Base-by-base conservation (phyloP, 1,140 invertebrate genomes). In the Drosophila repleta region DNA sequence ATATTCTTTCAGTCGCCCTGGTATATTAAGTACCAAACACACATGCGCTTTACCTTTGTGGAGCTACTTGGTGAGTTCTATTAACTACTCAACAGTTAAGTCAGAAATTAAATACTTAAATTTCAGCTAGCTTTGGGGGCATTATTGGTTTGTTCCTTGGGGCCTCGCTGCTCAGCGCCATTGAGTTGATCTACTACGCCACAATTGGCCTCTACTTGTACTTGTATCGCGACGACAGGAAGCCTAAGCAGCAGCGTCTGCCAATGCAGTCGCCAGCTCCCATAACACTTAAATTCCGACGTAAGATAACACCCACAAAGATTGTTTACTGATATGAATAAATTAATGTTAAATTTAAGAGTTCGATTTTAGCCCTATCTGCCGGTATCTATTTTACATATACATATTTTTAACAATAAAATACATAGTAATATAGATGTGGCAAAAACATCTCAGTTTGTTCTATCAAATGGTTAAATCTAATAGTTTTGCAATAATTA, bases 61-160 rank as follows among this genome's bases (percentile, higher is more conserved):
- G 89, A 90, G 43, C 55, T 90, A 7, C 32, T 90, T 7, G 89
- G 89, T 90, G n/a, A 21, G 74, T 56, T 46, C 1, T 5, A 24
- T 24, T 4, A 4, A 20, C 5, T 1, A 10, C n/a, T 39, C 35
- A 13, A 1, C 0, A 3, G 7, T 35, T 17, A 4, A 2, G 10
- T 6, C 2, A 2, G 4, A 29, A 43, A 43, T 43, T 13, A 11
- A 10, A 0, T 29, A 15, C 49, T 0, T 10, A 20, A 32, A 20
- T 60, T 21, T 35, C 41, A 91, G 90, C 89, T 18, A 90, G 78
- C 58, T 91, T 92, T 58, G 92, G 92, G 26, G 92, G 92, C 18
- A 87, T 92, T 24, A 90, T 92, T 39, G 91, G 91, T 0, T 68
- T 92, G 0, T 92, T 92, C 64, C 48, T 92, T 3, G 92, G 92